These are phyloP conservation scores for Graphium colonna DNA, from an alignment of 2,888 invertebrate species.

Conservation along the genomic window DNA sequence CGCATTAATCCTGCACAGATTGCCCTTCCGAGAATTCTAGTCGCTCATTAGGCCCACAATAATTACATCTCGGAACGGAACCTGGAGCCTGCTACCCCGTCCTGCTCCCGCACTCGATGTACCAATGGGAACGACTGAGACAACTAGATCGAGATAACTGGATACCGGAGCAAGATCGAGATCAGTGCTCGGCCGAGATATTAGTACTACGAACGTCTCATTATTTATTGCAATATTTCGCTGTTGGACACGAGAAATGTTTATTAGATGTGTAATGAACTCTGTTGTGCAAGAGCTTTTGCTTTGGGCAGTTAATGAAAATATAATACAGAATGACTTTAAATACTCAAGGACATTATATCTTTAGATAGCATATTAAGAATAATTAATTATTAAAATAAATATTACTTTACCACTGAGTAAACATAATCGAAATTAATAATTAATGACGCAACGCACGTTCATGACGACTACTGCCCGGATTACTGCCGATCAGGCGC, in stretches of 20 bases:
- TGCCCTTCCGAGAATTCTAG: constrained; percentile 48
- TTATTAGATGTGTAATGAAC: constrained; percentile 20
- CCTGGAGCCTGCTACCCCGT: constrained; percentile 43
- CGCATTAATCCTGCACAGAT: constrained; percentile 44
- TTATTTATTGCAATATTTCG: constrained; percentile 59
- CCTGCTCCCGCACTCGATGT: constrained; percentile 39
- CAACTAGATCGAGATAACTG: constrained; percentile 59
- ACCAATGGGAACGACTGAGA: constrained; percentile 45
- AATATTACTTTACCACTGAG: too few relatives aligned
- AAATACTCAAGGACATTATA: too few relatives aligned
- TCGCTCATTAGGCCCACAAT: constrained; percentile 54
- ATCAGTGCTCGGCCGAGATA: constrained; percentile 59
- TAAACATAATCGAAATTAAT: too few relatives aligned
- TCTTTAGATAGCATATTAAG: too few relatives aligned
- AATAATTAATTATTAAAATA: too few relatives aligned
- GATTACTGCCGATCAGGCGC: too few relatives aligned
- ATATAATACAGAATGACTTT: too few relatives aligned
- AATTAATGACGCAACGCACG: too few relatives aligned
- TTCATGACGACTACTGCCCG: too few relatives aligned
- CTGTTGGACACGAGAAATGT: constrained; percentile 21
- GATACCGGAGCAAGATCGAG: constrained; percentile 56
- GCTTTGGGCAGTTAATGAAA: not conserved
- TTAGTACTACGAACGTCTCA: constrained; percentile 58
- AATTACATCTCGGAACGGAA: constrained; percentile 56
- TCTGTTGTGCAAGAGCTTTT: constrained; percentile 6